Percentiles rank a stretch among this genome's conserved stretches.
Conservation (phyloP, 2,888 invertebrate genomes). For the Notodonta dromedarius region DNA sequence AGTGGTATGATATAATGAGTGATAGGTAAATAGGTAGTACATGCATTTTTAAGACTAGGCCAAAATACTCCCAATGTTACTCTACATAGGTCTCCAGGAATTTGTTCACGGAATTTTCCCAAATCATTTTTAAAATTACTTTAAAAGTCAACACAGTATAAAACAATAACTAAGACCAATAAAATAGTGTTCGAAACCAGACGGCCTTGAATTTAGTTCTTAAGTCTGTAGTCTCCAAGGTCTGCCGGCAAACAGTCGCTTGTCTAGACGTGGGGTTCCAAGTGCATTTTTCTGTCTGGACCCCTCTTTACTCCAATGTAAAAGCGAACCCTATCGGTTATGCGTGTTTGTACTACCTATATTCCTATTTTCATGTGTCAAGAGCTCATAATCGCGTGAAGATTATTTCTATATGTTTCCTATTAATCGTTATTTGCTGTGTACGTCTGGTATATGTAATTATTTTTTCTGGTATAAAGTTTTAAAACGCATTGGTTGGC, state of each 20-base stretch:
- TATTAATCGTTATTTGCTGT: constrained; percentile 1
- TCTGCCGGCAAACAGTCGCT: constrained; percentile 60
- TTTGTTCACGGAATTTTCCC: too few species aligned
- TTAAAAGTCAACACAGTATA: background rate
- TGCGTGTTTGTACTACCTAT: constrained; percentile 59
- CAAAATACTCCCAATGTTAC: too few species aligned
- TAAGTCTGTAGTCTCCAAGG: constrained; percentile 52
- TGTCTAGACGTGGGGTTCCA: constrained; percentile 81
- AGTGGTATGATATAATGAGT: too few species aligned
- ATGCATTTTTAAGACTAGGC: too few species aligned
- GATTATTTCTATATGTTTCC: constrained; percentile 1
- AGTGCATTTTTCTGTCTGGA: constrained; percentile 83
- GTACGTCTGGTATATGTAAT: constrained; percentile 3
- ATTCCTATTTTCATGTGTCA: constrained; percentile 9
- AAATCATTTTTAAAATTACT: too few species aligned
- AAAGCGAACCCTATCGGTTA: constrained; percentile 63
- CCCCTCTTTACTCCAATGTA: constrained; percentile 59
- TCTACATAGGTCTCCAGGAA: too few species aligned
- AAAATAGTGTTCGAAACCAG: background rate
- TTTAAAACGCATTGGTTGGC: background rate
- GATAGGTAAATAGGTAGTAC: too few species aligned
- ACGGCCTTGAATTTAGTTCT: constrained; percentile 12
- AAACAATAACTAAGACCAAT: background rate
- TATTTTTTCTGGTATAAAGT: constrained; percentile 5
- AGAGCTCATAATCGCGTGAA: constrained; percentile 20